phyloP scores from a whole-genome alignment of 1,140 invertebrate genomes.

The Anagrus nilaparvatae region DNA sequence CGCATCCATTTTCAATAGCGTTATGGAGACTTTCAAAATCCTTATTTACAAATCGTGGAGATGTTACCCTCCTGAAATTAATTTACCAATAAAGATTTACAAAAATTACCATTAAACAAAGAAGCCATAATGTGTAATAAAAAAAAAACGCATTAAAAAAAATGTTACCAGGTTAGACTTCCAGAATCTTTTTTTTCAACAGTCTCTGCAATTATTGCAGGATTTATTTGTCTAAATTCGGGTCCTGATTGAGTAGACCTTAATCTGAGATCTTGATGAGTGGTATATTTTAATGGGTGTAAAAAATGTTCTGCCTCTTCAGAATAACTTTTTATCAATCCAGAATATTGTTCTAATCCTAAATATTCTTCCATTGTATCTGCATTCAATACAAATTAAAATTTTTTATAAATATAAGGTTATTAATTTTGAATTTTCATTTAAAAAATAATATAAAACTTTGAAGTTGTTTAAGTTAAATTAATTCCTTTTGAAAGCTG shows the following conservation, averaged over 20 bases:
- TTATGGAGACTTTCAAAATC: not conserved
- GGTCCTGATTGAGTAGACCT: conserved; percentile 14
- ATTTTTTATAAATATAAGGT: no score
- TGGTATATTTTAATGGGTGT: not conserved
- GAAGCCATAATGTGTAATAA: no score
- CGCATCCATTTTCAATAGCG: conserved; percentile 1
- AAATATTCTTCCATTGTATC: no score
- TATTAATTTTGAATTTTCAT: no score
- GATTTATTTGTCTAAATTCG: conserved; percentile 23
- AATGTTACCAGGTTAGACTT: not conserved
- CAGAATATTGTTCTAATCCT: no score
- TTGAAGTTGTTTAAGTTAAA: no score
- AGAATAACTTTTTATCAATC: conserved; percentile 10
- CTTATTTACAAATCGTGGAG: not conserved
- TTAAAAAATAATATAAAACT: no score
- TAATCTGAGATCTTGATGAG: no score
- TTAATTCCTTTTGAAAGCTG: no score
- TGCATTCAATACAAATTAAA: no score
- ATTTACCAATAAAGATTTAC: not conserved
- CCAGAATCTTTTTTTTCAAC: conserved; percentile 8
- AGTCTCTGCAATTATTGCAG: conserved; percentile 23
- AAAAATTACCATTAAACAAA: not conserved
- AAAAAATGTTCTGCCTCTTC: conserved; percentile 8
- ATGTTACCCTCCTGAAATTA: not conserved
- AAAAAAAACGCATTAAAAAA: no score